Percentiles rank a stretch among this genome's conserved stretches.
Conservation (phyloP, 2,113 vertebrate species). For the Notiomystis cincta region DNA sequence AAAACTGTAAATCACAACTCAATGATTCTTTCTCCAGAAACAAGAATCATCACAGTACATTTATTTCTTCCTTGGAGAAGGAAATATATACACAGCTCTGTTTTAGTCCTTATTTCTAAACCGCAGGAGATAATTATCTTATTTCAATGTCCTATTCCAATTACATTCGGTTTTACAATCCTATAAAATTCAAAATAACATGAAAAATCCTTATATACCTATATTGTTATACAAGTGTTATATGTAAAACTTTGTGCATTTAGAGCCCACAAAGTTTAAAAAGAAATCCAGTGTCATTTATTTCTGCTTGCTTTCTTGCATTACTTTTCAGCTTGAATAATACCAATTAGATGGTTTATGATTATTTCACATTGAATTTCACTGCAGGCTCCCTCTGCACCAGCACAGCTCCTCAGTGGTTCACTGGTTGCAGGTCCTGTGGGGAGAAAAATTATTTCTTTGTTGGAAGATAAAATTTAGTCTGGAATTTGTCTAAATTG, state of each 20-base stretch:
- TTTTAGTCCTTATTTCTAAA: background rate
- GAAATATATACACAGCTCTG: background rate
- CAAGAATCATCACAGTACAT: background rate
- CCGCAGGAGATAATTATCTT: background rate
- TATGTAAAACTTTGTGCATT: background rate
- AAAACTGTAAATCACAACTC: background rate
- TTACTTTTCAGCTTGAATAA: conserved; percentile 18
- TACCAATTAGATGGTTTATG: conserved; percentile 12
- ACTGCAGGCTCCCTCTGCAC: background rate
- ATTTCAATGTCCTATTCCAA: background rate
- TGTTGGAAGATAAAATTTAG: background rate
- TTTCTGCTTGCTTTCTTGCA: background rate
- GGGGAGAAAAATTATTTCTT: background rate
- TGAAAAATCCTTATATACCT: background rate
- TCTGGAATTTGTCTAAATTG: background rate
- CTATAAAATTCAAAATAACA: background rate
- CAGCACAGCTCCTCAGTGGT: background rate
- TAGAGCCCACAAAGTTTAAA: background rate
- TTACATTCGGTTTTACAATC: background rate
- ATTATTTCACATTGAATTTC: conserved; percentile 17
- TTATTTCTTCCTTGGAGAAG: background rate
- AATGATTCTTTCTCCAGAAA: background rate
- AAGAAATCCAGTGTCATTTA: background rate
- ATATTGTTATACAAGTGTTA: background rate
- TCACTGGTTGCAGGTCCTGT: background rate